Conservation (phyloP, 2,797 vertebrate genomes). For the Hybognathus amarus region DNA sequence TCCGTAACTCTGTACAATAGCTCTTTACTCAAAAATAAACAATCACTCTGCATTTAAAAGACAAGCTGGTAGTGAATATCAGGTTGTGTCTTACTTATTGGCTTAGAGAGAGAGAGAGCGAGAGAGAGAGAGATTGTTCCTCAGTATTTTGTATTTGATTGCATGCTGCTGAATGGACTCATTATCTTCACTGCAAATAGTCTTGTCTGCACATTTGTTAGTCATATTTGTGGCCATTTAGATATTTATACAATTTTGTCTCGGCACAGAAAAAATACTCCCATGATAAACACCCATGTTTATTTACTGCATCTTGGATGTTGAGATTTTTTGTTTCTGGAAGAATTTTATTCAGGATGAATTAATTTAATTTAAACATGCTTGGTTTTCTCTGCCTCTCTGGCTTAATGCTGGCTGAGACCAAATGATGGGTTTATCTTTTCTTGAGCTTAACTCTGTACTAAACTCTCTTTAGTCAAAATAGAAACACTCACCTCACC, state of each 20-base stretch:
- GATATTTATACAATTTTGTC: conserved; percentile 32
- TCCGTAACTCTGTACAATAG: conserved; percentile 11
- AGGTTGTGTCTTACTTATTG: background rate
- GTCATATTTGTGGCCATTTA: conserved; percentile 16
- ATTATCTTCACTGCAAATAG: conserved; percentile 27
- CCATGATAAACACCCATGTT: background rate
- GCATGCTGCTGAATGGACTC: background rate
- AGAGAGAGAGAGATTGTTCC: background rate
- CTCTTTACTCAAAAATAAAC: conserved; percentile 35
- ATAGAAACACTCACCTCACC: conserved; percentile 19
- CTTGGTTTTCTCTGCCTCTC: conserved; percentile 28
- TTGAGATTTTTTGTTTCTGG: too few species aligned
- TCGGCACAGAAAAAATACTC: background rate
- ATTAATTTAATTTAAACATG: conserved; percentile 41
- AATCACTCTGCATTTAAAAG: conserved; percentile 14
- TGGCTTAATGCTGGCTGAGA: conserved; percentile 29
- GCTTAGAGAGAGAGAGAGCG: background rate
- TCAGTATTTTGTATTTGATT: conserved; percentile 14
- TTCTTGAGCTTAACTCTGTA: conserved; percentile 18
- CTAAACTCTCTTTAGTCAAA: conserved; percentile 25
- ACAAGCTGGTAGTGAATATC: background rate
- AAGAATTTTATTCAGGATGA: conserved; percentile 7
- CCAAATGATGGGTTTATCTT: conserved; percentile 4
- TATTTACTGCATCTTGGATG: background rate
- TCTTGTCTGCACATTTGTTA: conserved; percentile 20